Base-by-base conservation (phyloP, 2,113 vertebrate genomes). In the Anarhynchus alexandrinus region DNA sequence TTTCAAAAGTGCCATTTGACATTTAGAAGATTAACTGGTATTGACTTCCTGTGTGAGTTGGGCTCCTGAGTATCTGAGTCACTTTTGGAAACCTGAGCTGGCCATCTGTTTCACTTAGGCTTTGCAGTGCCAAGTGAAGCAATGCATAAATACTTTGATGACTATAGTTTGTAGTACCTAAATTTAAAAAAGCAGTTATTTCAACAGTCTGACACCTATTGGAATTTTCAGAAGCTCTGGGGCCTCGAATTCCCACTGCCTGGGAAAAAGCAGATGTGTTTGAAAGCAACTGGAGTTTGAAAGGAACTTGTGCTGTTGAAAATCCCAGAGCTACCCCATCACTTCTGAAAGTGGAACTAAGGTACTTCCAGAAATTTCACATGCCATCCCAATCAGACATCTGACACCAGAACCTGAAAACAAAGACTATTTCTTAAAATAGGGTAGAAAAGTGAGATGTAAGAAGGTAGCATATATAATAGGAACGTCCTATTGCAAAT, bases 11-110 rank as follows among this genome's bases (percentile, higher is more conserved):
- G 91, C 89, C 84, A 38, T 95, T 82, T 96, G 95, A 96, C 91
- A 93, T 95, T 97, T 95, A 49, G 89, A 95, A 92, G 91, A 94
- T 96, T 84, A 97, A 89, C 78, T 95, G 73, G 88, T 89, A 85
- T 92, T 93, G 91, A 91, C 91, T 96, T 97, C 85, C 94, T 81
- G n/a, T 71, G 89, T 71, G 95, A 96, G 70, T 32, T 42, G 94
- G 89, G 94, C 94, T 97, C 91, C 81, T 77, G 93, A 93, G 93
- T 57, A 89, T 93, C 91, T 93, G 86, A 94, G 81, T 96, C 93
- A 93, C 91, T 95, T 96, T 80, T 93, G 91, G 91, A 97, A 97
- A 91, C 95, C 84, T 58, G 89, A 77, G 93, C 73, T 87, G 87
- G 89, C 97, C 95, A 95, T 97, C 94, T 96, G 91, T 95, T 94